These are phyloP conservation scores for Diplosoma virens DNA, from an alignment of 23 tunicate genomes.

Conservation along the genomic window DNA sequence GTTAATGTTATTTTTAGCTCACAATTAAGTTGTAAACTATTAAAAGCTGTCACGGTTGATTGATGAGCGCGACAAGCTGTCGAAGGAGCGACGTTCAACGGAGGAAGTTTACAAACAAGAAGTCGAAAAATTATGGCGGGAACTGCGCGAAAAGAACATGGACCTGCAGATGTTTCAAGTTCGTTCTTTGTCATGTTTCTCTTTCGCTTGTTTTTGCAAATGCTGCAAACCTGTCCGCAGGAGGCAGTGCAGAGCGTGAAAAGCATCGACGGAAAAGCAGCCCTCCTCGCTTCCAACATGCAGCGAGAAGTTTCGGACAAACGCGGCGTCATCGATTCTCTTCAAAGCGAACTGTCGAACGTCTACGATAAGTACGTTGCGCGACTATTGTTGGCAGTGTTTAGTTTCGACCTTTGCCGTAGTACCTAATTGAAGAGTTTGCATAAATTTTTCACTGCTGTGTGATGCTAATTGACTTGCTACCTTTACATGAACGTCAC, in stretches of 20 bases:
- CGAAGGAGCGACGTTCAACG: conserved; percentile 1
- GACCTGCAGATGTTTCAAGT: conserved; percentile 64
- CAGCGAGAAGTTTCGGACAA: conserved; percentile 79
- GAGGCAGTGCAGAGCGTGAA: conserved; percentile 36
- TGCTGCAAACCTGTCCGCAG: neutral
- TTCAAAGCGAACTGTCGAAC: conserved; percentile 70
- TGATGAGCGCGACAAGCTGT: conserved; percentile 35
- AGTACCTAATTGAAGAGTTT: no score
- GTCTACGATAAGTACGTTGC: conserved; percentile 58
- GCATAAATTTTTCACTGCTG: neutral
- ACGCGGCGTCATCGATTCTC: conserved; percentile 68
- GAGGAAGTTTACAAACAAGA: conserved; percentile 18
- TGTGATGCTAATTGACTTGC: no score
- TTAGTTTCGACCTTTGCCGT: no score
- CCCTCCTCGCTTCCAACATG: conserved; percentile 69
- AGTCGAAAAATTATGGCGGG: conserved; percentile 32
- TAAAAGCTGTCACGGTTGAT: conserved; percentile 46
- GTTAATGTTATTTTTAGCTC: no score
- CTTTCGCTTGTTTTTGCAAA: neutral
- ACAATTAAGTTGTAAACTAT: no score
- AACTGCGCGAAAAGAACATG: conserved; percentile 48
- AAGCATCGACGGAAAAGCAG: conserved; percentile 77
- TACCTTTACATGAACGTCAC: no score
- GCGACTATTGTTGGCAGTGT: no score
- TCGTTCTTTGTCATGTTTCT: neutral